Percentiles rank a stretch among this genome's conserved stretches.
Evolutionary conservation across 2,888 invertebrate species (phyloP).

Genomic region (Danaus chrysippus): DNA sequence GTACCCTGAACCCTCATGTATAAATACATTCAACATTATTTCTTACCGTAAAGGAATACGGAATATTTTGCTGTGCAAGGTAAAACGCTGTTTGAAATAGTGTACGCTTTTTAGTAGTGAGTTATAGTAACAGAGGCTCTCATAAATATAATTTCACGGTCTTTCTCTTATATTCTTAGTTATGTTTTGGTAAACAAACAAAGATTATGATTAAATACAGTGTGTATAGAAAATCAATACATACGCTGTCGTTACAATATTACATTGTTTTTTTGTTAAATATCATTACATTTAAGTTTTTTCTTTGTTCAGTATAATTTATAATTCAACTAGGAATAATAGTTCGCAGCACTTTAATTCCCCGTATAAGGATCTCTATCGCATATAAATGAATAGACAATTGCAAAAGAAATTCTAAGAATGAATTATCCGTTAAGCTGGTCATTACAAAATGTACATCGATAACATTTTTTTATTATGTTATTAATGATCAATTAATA

Average conservation of each 20-base stretch:
- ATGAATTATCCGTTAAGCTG: not conserved
- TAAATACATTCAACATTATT: constrained; percentile 9
- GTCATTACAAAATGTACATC: not conserved
- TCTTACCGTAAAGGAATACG: not conserved
- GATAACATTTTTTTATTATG: not conserved
- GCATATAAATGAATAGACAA: constrained; percentile 3
- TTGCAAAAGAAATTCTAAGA: not conserved
- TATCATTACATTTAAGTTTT: no score
- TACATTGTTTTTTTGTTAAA: no score
- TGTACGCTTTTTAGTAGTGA: constrained; percentile 46
- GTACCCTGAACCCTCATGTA: constrained; percentile 34
- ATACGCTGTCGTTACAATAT: not conserved
- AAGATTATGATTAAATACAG: constrained; percentile 13
- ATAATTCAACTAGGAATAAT: not conserved
- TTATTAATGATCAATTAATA: not conserved
- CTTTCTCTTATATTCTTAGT: constrained; percentile 65
- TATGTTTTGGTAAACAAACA: constrained; percentile 50
- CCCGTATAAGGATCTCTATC: not conserved
- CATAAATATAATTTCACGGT: constrained; percentile 66
- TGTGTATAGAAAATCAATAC: not conserved
- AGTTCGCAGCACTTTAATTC: not conserved
- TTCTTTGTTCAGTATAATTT: not conserved
- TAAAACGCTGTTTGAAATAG: constrained; percentile 2
- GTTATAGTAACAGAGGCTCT: constrained; percentile 58
- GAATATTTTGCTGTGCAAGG: not conserved